Base-by-base conservation (phyloP, 2,797 vertebrate genomes). In the Artibeus lituratus region DNA sequence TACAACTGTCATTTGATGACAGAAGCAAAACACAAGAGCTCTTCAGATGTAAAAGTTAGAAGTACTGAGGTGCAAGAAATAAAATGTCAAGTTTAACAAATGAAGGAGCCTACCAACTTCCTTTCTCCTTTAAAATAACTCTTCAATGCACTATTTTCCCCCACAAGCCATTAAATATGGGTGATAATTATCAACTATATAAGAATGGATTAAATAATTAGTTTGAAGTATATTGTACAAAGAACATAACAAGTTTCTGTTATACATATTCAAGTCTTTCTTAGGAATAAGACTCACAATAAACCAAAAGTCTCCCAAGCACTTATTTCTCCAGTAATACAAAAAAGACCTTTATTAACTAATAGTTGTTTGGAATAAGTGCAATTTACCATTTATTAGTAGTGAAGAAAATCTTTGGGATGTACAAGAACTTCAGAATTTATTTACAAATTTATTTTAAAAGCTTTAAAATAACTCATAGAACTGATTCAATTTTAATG, bases 71-170 rank as follows among this genome's bases (percentile, higher is more conserved):
- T 70, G 5, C 2, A 82, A 3, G 55, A 51, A 89, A 59, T 49
- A 90, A 94, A 92, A 82, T 4, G 1, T 67, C 10, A 86, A 74
- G 37, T 47, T 92, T 65, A 91, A 89, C 65, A 55, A 87, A 74
- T 47, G 22, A 69, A 84, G 19, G 49, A 69, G 39, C 35, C 74
- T 73, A 94, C 24, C 24, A 81, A 90, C 21, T 86, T 83, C 32
- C 76, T 62, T 74, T 95, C 85, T 83, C 42, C 42, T 92, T 85
- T 74, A 93, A 90, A 87, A 57, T 29, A 92, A 90, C 26, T 76
- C 69, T 47, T 55, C 32, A 87, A 55, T n/a, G 10, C n/a, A 49
- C 53, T 19, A 21, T 67, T 78, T 89, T 72, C 51, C 67, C 53
- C 42, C 32, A 80, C 7, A n/a, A 24, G 16, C 44, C n/a, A 14